A percentile compares a stretch with the other conserved stretches of the same genome.
Evolutionary conservation across 2,113 vertebrate genomes (phyloP).

Genomic region (Cephalopterus ornatus): DNA sequence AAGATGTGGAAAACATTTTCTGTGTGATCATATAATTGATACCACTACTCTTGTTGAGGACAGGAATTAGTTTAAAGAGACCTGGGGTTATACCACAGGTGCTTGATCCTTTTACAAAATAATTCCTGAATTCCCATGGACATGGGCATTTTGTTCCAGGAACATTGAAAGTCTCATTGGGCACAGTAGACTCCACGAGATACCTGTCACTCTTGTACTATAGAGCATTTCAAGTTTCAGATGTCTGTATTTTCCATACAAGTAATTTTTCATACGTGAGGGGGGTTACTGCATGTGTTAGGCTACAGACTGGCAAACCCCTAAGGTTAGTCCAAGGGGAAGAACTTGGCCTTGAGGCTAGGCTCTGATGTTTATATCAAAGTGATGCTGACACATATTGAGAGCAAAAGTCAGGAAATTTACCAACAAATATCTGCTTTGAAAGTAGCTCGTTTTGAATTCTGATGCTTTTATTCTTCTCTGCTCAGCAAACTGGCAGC

Average conservation of each 20-base stretch:
- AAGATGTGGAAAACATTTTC: background rate
- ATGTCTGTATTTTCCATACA: background rate
- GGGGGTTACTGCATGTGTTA: background rate
- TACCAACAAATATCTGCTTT: conserved; percentile 8
- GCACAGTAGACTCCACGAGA: background rate
- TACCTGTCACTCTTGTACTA: background rate
- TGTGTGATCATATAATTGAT: background rate
- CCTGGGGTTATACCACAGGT: background rate
- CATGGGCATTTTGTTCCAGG: background rate
- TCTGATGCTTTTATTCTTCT: background rate
- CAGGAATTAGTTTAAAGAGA: background rate
- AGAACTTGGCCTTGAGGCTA: background rate
- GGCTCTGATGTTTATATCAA: conserved; percentile 29
- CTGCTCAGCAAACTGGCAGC: background rate
- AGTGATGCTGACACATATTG: background rate
- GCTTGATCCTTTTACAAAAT: background rate
- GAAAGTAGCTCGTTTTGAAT: background rate
- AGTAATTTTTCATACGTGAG: background rate
- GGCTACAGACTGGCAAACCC: background rate
- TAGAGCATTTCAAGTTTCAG: background rate
- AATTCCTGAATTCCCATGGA: background rate
- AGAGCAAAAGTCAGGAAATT: conserved; percentile 10
- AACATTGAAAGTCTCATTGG: background rate
- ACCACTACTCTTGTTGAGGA: background rate
- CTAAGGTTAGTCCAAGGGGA: background rate